Evolutionary conservation across 2,113 vertebrate species (phyloP), one percentile per base, ranked within the genome.

Genomic region (Speoplatyrhinus poulsoni): DNA sequence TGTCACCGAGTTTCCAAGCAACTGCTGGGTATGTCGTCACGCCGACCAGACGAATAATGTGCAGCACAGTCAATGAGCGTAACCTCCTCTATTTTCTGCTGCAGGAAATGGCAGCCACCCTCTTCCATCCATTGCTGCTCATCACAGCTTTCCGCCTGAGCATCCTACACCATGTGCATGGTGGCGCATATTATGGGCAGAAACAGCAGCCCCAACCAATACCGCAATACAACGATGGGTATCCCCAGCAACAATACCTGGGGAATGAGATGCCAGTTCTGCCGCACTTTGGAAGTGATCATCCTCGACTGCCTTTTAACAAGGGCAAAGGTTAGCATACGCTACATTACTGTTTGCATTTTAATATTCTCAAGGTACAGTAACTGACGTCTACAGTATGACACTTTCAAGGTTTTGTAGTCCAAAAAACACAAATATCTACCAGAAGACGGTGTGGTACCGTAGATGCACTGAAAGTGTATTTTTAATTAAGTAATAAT

Each of bases 181-280:
- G 94, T 0, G 97, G 95, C 10, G 94, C 92, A 33, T 98, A 95
- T 82, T 97, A 98, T 87, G 94, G 95, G 55, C 95, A 95, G 71
- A 98, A 98, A 82, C 95, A 94, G 69, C 95, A 95, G 60, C 95
- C 94, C 82, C 96, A 95, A 60, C 92, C 95, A 0, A 84, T 95
- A 76, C 96, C 94, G 69, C 96, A 97, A 90, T 91, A 93, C 95
- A 95, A 95, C 63, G 96, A 98, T 65, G 92, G 94, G 9, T 91
- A 91, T 70, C 91, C 91, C 0, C 90, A 96, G 83, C 93, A 94
- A 55, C 95, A 90, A 93, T 3, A 95, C 77, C 75, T 93, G 84
- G 96, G 94, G 82, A 98, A 98, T 64, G 96, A 99, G 69, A 96
- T 97, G 75, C 92, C 95, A 56, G 88, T 94, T 1, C 76, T 94